These are phyloP conservation scores for Herpetotheres cachinnans DNA, from an alignment of 2,113 vertebrate species.

Conservation along the genomic window DNA sequence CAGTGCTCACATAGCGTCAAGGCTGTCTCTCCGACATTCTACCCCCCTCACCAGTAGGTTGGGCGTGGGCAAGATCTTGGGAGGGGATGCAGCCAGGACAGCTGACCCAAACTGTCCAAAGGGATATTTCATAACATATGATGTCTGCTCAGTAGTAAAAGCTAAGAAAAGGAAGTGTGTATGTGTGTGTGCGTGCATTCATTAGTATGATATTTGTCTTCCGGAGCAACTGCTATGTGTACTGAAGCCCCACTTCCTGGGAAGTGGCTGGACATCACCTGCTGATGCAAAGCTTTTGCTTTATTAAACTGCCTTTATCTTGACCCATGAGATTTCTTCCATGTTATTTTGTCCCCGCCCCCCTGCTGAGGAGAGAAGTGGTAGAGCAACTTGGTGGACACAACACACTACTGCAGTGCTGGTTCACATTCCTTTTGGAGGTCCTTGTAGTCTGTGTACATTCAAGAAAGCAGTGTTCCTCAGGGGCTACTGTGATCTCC, in stretches of 20 bases:
- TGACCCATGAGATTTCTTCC: neutral
- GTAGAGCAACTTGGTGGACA: neutral
- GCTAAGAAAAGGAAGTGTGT: neutral
- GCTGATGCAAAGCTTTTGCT: neutral
- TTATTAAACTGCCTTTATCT: neutral
- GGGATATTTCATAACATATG: neutral
- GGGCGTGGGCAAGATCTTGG: rapidly evolving
- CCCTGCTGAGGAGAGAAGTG: neutral
- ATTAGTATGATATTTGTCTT: neutral
- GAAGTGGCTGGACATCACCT: neutral
- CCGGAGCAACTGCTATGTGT: neutral
- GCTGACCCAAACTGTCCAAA: neutral
- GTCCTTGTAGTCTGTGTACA: neutral
- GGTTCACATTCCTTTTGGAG: neutral
- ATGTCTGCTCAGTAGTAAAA: neutral
- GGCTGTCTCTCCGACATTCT: neutral
- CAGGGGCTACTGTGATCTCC: neutral
- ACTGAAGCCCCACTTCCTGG: neutral
- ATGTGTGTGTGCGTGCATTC: too few species aligned
- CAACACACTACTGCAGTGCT: neutral
- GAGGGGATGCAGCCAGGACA: neutral
- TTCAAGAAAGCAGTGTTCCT: neutral
- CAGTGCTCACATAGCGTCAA: too few species aligned
- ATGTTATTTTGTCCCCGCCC: neutral
- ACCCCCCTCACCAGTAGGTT: neutral